Conservation (phyloP, 2,113 vertebrate species). For the Hippotragus niger region DNA sequence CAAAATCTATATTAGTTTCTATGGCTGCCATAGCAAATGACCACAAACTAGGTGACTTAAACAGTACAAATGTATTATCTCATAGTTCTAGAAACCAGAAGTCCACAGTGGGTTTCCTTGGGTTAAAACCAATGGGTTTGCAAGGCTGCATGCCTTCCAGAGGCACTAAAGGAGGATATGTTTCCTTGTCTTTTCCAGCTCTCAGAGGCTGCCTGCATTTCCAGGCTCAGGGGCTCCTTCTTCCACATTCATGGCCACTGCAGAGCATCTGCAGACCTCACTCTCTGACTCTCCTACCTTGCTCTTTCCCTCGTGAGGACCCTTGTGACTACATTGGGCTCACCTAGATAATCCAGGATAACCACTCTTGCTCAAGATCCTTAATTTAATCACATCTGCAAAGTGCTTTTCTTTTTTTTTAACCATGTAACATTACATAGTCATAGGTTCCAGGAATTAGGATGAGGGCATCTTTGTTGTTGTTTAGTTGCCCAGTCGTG, state of each 20-base stretch:
- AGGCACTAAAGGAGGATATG: background rate
- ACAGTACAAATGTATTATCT: background rate
- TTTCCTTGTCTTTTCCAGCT: background rate
- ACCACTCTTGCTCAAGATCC: background rate
- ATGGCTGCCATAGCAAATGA: background rate
- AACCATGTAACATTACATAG: background rate
- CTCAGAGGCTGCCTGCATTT: background rate
- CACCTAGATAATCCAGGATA: background rate
- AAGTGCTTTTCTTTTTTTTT: background rate
- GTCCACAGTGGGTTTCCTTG: background rate
- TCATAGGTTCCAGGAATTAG: background rate
- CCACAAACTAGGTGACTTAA: background rate
- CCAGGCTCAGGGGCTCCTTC: background rate
- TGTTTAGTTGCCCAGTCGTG: background rate
- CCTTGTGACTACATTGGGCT: background rate
- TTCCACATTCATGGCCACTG: background rate
- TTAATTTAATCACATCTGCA: background rate
- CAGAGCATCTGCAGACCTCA: background rate
- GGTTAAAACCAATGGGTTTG: background rate
- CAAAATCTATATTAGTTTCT: background rate
- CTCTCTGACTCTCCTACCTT: background rate
- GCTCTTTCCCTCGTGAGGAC: background rate
- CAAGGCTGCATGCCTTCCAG: background rate
- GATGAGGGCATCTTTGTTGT: background rate
- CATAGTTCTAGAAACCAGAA: background rate